Conservation (phyloP, 2,797 vertebrate genomes). For the Peromyscus aztecus region DNA sequence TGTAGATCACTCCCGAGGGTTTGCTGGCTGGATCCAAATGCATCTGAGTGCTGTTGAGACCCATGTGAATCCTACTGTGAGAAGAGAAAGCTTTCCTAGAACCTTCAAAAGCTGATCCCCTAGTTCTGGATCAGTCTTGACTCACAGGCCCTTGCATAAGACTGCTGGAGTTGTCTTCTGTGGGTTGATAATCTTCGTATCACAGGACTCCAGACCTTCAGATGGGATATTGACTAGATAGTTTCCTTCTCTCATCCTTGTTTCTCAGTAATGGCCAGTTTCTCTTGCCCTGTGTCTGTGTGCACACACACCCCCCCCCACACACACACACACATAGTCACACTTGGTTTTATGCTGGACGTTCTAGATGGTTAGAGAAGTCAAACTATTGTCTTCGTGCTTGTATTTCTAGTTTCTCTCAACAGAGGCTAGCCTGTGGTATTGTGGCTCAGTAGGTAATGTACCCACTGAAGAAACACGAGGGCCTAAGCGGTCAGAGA, state of each 20-base stretch:
- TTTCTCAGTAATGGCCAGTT: conserved; percentile 6
- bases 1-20: background rate
- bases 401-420: background rate
- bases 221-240: background rate
- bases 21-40: background rate
- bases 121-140: background rate
- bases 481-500: background rate
- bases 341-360: background rate
- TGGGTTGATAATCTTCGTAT: background rate
- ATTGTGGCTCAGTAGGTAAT: background rate
- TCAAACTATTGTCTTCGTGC: background rate
- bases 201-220: background rate
- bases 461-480: background rate
- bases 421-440: background rate
- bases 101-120: background rate
- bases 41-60: background rate
- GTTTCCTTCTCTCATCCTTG: background rate
- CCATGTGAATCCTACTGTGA: background rate
- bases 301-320: too few species aligned
- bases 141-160: background rate
- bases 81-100: background rate
- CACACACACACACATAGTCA: too few species aligned
- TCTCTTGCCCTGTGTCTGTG: background rate
- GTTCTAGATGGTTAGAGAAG: background rate
- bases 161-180: conserved; percentile 21